These are phyloP conservation scores for Philereme transversata DNA, from an alignment of 2,888 invertebrate species.

Conservation along the genomic window DNA sequence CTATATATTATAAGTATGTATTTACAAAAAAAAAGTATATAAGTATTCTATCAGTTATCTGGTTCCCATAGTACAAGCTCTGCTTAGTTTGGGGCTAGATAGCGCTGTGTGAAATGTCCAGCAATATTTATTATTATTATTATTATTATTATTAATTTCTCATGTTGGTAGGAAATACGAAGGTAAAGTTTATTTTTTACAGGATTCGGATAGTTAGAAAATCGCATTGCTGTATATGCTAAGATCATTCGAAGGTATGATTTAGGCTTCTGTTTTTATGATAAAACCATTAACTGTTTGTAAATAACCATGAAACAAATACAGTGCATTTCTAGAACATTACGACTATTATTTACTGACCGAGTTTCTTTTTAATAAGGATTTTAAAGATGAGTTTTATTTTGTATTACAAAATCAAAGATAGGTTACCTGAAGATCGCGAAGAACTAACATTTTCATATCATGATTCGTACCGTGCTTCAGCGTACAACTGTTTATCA, in stretches of 20 bases:
- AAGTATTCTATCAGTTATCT: too few species aligned
- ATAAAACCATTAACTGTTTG: slow-evolving; percentile 40
- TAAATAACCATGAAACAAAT: slow-evolving; percentile 44
- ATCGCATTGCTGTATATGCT: slow-evolving; percentile 76
- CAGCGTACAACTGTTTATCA: not conserved
- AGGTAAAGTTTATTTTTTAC: slow-evolving; percentile 58
- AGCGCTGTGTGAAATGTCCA: too few species aligned
- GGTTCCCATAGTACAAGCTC: too few species aligned
- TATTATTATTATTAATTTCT: too few species aligned
- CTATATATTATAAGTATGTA: too few species aligned
- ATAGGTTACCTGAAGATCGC: not conserved
- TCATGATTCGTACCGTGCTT: not conserved
- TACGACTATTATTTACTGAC: slow-evolving; percentile 52
- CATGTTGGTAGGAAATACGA: slow-evolving; percentile 30
- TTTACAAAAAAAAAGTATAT: too few species aligned
- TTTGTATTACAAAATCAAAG: slow-evolving; percentile 2
- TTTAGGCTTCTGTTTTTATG: slow-evolving; percentile 70
- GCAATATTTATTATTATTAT: too few species aligned
- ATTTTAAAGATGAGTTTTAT: not conserved
- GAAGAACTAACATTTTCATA: not conserved
- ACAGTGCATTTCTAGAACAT: slow-evolving; percentile 48
- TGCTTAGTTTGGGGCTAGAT: too few species aligned
- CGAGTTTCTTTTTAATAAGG: not conserved
- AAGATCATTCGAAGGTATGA: slow-evolving; percentile 59
- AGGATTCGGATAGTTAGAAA: slow-evolving; percentile 76